Evolutionary conservation across 2,797 vertebrate genomes (phyloP).

Genomic region (Sebastiscus albofasciatus): DNA sequence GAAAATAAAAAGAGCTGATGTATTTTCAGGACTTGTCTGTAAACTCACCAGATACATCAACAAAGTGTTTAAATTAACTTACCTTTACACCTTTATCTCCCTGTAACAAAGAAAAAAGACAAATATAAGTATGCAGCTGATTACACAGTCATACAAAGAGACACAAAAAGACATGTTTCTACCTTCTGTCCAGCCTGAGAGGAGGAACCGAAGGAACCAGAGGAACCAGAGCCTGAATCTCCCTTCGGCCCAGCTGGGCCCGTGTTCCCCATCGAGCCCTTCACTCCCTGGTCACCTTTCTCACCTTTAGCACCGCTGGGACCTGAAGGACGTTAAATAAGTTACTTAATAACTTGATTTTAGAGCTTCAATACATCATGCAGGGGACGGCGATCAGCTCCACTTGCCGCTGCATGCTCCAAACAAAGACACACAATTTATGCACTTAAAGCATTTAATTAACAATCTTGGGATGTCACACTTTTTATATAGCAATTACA

Average conservation of each 20-base stretch:
- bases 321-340: constrained; percentile 2
- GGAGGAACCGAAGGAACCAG: constrained; percentile 48
- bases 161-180: not conserved
- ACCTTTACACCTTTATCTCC: constrained; percentile 85
- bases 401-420: not conserved
- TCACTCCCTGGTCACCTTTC: constrained; percentile 81
- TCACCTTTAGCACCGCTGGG: constrained; percentile 67
- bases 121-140: not conserved
- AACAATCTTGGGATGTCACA: not conserved
- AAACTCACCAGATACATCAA: too few species aligned
- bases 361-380: not conserved
- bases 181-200: constrained; percentile 79
- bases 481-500: not conserved
- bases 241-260: constrained; percentile 82
- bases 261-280: constrained; percentile 60
- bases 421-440: not conserved
- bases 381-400: not conserved
- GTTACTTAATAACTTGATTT: not conserved
- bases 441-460: not conserved
- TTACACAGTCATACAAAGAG: not conserved
- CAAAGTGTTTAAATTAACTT: not conserved
- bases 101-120: constrained; percentile 63
- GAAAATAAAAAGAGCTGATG: too few species aligned
- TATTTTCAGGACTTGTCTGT: too few species aligned
- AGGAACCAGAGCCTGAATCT: constrained; percentile 64